Conservation (phyloP, 2,888 invertebrate genomes). For the Campoletis raptor region DNA sequence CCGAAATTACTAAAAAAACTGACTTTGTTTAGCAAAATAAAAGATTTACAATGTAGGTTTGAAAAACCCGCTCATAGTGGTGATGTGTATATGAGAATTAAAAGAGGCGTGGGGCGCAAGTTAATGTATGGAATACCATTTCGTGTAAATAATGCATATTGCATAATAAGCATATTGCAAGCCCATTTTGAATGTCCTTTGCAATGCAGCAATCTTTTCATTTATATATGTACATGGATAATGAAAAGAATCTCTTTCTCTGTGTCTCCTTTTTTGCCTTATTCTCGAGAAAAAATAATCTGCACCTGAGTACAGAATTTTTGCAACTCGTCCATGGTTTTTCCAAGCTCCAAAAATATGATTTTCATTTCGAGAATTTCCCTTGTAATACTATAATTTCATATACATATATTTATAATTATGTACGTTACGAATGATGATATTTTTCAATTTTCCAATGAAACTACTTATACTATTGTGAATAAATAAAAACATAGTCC, state of each 20-base stretch:
- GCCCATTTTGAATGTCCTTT: constrained; percentile 44
- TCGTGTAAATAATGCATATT: constrained; percentile 28
- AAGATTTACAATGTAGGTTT: neutral
- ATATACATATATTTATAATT: constrained; percentile 38
- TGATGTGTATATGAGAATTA: constrained; percentile 10
- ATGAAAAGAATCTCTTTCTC: constrained; percentile 10
- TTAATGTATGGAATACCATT: constrained; percentile 19
- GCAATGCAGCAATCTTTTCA: constrained; percentile 50
- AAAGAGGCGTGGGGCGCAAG: neutral
- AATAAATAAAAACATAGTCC: neutral
- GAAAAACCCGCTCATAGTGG: neutral
- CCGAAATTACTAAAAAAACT: neutral
- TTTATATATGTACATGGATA: constrained; percentile 43
- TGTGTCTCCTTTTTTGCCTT: neutral
- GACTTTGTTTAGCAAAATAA: constrained; percentile 13
- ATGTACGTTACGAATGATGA: neutral
- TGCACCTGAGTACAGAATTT: constrained; percentile 22
- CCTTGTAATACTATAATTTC: constrained; percentile 51
- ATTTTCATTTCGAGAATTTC: constrained; percentile 3
- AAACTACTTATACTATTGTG: constrained; percentile 2
- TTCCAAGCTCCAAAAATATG: constrained; percentile 11
- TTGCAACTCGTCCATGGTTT: constrained; percentile 14
- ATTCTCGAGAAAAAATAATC: constrained; percentile 12
- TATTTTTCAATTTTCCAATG: constrained; percentile 1
- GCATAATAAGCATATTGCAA: constrained; percentile 45